These are phyloP conservation scores for Syngnathus scovelli DNA, from an alignment of 2,113 vertebrate species.

Conservation along the genomic window DNA sequence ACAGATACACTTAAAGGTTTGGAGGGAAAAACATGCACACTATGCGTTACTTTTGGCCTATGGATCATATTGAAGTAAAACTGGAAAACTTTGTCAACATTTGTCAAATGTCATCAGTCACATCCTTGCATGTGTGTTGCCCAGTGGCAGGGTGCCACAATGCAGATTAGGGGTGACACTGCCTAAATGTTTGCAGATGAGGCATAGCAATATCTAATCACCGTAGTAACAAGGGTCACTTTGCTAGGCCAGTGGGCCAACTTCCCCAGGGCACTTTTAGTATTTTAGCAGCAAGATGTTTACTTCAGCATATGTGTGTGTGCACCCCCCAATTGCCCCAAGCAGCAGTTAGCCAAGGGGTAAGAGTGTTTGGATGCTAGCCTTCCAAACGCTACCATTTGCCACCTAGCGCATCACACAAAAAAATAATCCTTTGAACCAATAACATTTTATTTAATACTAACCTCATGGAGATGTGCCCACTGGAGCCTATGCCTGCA, in stretches of 20 bases:
- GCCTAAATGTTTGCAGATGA: conserved; percentile 82
- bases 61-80: too few species aligned
- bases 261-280: conserved; percentile 50
- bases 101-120: conserved; percentile 7
- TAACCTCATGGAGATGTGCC: too few species aligned
- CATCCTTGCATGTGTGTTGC: conserved; percentile 13
- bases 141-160: conserved; percentile 44
- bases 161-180: conserved; percentile 60
- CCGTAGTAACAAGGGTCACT: conserved; percentile 64
- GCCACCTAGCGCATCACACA: too few species aligned
- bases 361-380: conserved; percentile 63
- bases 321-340: not conserved
- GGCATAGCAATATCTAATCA: conserved; percentile 71
- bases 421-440: too few species aligned
- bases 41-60: too few species aligned
- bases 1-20: not conserved
- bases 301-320: conserved; percentile 43
- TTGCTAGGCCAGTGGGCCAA: conserved; percentile 57
- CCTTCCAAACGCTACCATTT: conserved; percentile 30
- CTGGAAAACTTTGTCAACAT: not conserved
- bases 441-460: too few species aligned
- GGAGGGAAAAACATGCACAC: too few species aligned
- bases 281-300: conserved; percentile 55
- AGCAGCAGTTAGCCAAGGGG: conserved; percentile 50
- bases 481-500: too few species aligned